Evolutionary conservation across 92 coral and sea anemone species (phyloP).

Genomic region (Parazoanthus swiftii): DNA sequence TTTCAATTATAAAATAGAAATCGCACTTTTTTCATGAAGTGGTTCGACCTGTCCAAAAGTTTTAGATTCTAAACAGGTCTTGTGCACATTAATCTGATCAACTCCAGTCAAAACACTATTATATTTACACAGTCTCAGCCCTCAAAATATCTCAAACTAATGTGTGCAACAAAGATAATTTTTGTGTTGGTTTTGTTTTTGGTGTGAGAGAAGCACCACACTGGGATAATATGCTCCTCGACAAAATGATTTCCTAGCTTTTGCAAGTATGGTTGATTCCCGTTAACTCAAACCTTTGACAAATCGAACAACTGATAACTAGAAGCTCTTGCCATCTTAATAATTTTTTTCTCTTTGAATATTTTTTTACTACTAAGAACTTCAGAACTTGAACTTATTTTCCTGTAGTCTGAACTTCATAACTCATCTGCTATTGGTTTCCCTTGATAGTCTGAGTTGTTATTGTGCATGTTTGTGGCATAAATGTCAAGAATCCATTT

Average conservation of each 20-base stretch:
- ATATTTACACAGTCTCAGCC: not conserved
- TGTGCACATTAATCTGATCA: not conserved
- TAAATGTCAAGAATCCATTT: not conserved
- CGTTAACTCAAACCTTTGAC: not conserved
- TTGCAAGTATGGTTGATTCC: not conserved
- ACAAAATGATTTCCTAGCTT: not conserved
- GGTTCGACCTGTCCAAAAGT: not conserved
- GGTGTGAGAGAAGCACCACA: not conserved
- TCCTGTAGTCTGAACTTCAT: not conserved
- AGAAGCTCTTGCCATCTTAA: not conserved
- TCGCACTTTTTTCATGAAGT: not conserved
- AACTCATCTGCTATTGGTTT: too few species aligned
- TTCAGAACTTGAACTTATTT: not conserved
- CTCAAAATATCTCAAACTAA: not conserved
- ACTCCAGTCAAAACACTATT: not conserved
- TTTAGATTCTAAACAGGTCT: not conserved
- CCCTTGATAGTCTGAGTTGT: too few species aligned
- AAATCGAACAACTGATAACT: not conserved
- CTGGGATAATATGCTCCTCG: not conserved
- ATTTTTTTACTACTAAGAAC: not conserved
- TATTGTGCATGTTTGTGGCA: not conserved
- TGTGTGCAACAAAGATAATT: not conserved
- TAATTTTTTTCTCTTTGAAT: not conserved
- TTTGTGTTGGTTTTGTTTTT: not conserved
- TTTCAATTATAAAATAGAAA: not conserved